Evolutionary conservation across 1,140 invertebrate species (phyloP).

Genomic region (Trissolcus basalis): DNA sequence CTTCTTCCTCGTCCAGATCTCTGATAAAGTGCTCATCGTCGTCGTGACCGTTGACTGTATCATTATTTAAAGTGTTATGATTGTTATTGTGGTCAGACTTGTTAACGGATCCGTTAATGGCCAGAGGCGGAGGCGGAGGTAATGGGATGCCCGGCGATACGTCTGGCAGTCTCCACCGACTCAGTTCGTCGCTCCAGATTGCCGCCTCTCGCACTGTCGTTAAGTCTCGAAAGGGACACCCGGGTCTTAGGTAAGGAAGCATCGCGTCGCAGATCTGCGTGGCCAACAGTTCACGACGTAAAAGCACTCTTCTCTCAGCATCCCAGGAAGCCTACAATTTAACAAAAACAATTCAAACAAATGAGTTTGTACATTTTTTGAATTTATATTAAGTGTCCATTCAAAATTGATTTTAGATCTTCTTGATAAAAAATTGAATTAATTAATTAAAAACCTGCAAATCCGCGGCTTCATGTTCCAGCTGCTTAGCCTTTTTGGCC

Average conservation of each 20-base stretch:
- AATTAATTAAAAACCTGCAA: constrained; percentile 62
- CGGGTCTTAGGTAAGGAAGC: constrained; percentile 73
- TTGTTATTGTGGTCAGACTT: constrained; percentile 72
- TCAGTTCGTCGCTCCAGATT: constrained; percentile 73
- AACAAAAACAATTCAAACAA: neutral
- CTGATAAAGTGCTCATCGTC: constrained; percentile 55
- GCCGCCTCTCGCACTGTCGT: constrained; percentile 65
- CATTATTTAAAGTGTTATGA: constrained; percentile 33
- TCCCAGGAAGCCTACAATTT: constrained; percentile 71
- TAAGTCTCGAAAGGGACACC: constrained; percentile 73
- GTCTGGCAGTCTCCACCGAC: constrained; percentile 72
- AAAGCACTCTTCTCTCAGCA: constrained; percentile 71
- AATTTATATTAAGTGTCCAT: too few relatives aligned
- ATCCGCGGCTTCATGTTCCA: constrained; percentile 71
- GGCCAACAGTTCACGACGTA: constrained; percentile 71
- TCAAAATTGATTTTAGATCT: too few relatives aligned
- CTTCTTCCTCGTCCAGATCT: constrained; percentile 38
- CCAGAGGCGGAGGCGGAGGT: constrained; percentile 65
- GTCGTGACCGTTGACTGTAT: constrained; percentile 15
- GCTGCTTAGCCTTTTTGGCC: constrained; percentile 70
- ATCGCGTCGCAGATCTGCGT: constrained; percentile 73
- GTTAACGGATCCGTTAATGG: constrained; percentile 34
- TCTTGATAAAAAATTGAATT: too few relatives aligned
- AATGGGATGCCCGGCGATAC: constrained; percentile 65
- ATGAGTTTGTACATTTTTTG: too few relatives aligned